Evolutionary conservation across 2,888 invertebrate genomes (phyloP), one percentile per base, ranked within the genome.

Genomic region (Eristalis arbustorum): DNA sequence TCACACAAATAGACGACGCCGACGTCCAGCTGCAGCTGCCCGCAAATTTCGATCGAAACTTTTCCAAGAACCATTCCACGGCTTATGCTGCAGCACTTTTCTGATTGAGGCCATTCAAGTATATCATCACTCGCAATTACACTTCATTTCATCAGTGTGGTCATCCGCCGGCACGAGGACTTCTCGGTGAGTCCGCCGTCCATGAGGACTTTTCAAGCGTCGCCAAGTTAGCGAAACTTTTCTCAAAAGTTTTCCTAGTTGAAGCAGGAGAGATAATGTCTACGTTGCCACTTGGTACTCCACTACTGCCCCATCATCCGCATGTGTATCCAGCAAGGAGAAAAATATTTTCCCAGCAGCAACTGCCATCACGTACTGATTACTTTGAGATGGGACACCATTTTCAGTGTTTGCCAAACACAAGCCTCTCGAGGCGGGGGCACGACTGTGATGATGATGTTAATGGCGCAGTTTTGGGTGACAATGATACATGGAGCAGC

Each of bases 321-420:
- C 28, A 37, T 73, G 63, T 73, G 31, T 31, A 59, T 22, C 25
- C 59, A 63, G 40, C 13, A 6, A 56, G 13, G 22, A 18, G 13
- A 66, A 3, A 59, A 13, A 28, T n/a, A 5, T 59, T 3, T 59
- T 25, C 8, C n/a, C 37, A 34, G 25, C 23, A 18, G 23, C 10
- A 18, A 42, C 71, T 67, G 59, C 49, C 79, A 79, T 68, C 80
- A 84, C 81, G 79, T 84, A 67, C 34, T 63, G 81, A 81, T 84
- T 80, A 74, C 71, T 67, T 80, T 37, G 62, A 84, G 81, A 84
- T 81, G 67, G 72, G 28, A 75, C 67, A 67, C 37, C 72, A 81
- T 75, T 80, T 62, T 49, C 61, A 34, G 49, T 74, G 74, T 79
- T 83, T 73, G 68, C n/a, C 63, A 69, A 77, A 63, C 69, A 77